These are phyloP conservation scores for Halictus rubicundus DNA, from an alignment of 1,140 invertebrate genomes.

Conservation along the genomic window DNA sequence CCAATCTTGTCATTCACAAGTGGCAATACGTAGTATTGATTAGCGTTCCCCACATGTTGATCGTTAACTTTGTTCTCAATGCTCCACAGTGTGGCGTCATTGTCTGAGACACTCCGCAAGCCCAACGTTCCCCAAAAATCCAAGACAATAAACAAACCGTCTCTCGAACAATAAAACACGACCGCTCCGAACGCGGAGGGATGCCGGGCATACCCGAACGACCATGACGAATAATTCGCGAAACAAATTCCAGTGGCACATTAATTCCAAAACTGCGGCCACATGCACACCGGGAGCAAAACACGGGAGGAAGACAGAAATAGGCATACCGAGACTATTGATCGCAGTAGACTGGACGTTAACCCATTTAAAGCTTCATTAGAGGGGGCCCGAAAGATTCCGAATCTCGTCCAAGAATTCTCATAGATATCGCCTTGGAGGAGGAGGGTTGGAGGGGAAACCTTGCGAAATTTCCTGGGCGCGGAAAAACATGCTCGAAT, in stretches of 20 bases:
- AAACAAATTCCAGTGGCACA: background rate
- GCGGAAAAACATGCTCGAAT: background rate
- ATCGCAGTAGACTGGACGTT: background rate
- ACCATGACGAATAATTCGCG: background rate
- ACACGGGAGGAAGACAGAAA: background rate
- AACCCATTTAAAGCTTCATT: constrained; percentile 3
- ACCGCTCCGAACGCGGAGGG: too few relatives aligned
- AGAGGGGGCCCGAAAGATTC: background rate
- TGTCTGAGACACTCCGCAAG: too few relatives aligned
- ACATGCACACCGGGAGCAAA: background rate
- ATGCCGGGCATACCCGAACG: too few relatives aligned
- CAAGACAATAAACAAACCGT: too few relatives aligned
- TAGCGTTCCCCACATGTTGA: too few relatives aligned
- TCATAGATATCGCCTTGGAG: background rate
- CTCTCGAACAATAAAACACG: too few relatives aligned
- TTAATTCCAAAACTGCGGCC: background rate
- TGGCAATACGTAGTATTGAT: too few relatives aligned
- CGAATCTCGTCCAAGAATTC: background rate
- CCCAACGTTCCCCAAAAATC: too few relatives aligned
- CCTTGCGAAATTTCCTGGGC: background rate
- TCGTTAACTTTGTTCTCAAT: too few relatives aligned
- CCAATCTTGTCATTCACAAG: too few relatives aligned
- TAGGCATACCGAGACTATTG: background rate
- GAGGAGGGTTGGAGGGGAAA: too few relatives aligned
- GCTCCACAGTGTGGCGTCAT: too few relatives aligned